These are phyloP conservation scores for Philereme vetulata DNA, from an alignment of 2,888 invertebrate genomes.

Conservation along the genomic window DNA sequence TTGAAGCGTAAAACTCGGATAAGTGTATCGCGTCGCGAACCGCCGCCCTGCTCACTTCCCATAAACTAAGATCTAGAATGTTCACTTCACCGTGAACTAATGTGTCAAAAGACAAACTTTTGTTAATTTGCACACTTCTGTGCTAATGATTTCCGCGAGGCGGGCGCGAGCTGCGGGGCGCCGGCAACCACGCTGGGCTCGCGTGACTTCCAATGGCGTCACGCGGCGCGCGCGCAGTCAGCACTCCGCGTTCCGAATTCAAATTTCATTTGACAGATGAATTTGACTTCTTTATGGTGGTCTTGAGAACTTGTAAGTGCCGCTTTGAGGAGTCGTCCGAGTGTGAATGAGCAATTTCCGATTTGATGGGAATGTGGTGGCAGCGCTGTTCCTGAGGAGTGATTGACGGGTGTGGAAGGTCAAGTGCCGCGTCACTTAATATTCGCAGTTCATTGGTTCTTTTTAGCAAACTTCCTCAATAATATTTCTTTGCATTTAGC, in stretches of 20 bases:
- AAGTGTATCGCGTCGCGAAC: conserved; percentile 53
- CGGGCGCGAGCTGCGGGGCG: conserved; percentile 42
- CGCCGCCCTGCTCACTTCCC: conserved; percentile 65
- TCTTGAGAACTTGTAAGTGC: conserved; percentile 62
- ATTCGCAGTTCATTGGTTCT: conserved; percentile 26
- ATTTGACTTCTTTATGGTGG: conserved; percentile 59
- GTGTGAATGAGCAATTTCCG: conserved; percentile 78
- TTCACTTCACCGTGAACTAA: conserved; percentile 67
- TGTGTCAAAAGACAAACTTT: conserved; percentile 63
- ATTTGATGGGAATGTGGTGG: conserved; percentile 64
- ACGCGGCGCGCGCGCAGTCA: conserved; percentile 64
- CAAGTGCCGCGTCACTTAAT: conserved; percentile 30
- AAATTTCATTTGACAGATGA: conserved; percentile 68
- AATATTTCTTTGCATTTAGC: conserved; percentile 3
- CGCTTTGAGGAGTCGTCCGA: conserved; percentile 57
- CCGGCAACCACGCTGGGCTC: conserved; percentile 50
- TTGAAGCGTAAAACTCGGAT: conserved; percentile 52
- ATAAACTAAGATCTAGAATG: conserved; percentile 75
- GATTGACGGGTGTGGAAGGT: conserved; percentile 48
- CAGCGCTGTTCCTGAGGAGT: conserved; percentile 38
- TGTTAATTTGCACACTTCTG: conserved; percentile 48
- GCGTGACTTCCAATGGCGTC: conserved; percentile 63
- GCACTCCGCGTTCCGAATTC: conserved; percentile 52
- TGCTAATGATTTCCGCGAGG: conserved; percentile 52
- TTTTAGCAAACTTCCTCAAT: conserved; percentile 13